Base-by-base conservation (phyloP, 2,797 vertebrate genomes). In the Miichthys miiuy region DNA sequence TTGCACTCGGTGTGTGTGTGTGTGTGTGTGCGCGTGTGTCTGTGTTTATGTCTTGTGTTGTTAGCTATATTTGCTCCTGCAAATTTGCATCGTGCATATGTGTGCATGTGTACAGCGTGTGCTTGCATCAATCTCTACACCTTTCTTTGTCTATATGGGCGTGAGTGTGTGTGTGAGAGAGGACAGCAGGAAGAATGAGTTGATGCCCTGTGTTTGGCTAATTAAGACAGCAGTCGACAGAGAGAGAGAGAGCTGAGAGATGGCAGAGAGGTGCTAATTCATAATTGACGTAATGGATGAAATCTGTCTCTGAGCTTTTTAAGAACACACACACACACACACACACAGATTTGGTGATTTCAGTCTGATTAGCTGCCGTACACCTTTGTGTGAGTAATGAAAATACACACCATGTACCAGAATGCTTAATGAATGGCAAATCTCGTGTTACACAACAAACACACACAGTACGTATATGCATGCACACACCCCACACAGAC, bases 281-380 rank as follows among this genome's bases (percentile, higher is more conserved):
- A 93, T 97, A 97, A 97, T 96, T 97, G 96, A 96, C 95, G 93
- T 97, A 96, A 97, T 96, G 95, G 95, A 96, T 96, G 95, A 95
- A 94, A 96, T 95, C 92, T 95, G 95, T 95, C 96, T 95, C 95
- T 95, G 94, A 95, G 95, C 91, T 95, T 96, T 96, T 96, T 95
- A 96, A 96, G 95, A 94, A 60, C 51, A 68, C 72, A 72, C 70
- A 61, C 47, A 50, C 54, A 66, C 23, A 44, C 27, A n/a, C 27
- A 38, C 34, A 63, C 47, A 73, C 38, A 84, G 5, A 57, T 92
- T 92, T 84, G 89, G 92, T 94, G 94, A 95, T 96, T 96, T 95
- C 89, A 92, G 94, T 91, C 94, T 93, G 95, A 96, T 96, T 96
- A 96, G 93, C 93, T 94, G 88, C 91, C 90, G 93, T 91, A 90